Conservation (phyloP, 2,888 invertebrate species). For the Pristionchus mayeri region DNA sequence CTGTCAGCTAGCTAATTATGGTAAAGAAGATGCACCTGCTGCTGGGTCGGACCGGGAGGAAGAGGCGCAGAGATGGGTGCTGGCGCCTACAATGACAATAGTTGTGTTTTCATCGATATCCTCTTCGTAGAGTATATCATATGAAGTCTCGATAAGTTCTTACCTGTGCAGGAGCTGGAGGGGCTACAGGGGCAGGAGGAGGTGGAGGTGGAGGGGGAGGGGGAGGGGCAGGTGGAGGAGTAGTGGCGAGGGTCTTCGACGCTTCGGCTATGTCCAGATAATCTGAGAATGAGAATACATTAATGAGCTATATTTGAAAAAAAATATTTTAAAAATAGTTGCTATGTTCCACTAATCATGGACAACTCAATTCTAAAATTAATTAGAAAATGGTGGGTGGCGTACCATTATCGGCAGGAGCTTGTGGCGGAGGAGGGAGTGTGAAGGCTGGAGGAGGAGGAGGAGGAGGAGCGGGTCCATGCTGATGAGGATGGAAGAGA, state of each 20-base stretch:
- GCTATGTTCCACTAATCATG: too few relatives aligned
- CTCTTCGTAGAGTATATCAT: too few relatives aligned
- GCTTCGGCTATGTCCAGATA: constrained; percentile 1
- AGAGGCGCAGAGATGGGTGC: not conserved
- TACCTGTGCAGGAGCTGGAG: not conserved
- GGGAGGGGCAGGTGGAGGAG: not conserved
- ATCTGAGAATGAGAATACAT: not conserved
- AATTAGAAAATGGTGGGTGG: too few relatives aligned
- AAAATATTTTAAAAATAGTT: too few relatives aligned
- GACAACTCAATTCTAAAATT: too few relatives aligned
- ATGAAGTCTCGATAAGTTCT: too few relatives aligned
- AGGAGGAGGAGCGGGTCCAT: not conserved
- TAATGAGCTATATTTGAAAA: too few relatives aligned
- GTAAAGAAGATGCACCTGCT: not conserved
- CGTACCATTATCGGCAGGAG: not conserved
- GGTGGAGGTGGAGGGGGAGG: too few relatives aligned
- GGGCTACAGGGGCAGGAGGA: not conserved
- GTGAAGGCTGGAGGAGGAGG: not conserved
- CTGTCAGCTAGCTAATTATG: too few relatives aligned
- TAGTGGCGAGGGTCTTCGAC: not conserved
- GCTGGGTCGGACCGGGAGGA: constrained; percentile 6
- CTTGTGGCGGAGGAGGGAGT: not conserved
- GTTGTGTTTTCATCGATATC: not conserved
- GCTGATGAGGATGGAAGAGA: constrained; percentile 26
- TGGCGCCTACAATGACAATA: not conserved